Evolutionary conservation across 2,113 vertebrate genomes (phyloP), one percentile per base, ranked within the genome.

Genomic region (Connochaetes taurinus): DNA sequence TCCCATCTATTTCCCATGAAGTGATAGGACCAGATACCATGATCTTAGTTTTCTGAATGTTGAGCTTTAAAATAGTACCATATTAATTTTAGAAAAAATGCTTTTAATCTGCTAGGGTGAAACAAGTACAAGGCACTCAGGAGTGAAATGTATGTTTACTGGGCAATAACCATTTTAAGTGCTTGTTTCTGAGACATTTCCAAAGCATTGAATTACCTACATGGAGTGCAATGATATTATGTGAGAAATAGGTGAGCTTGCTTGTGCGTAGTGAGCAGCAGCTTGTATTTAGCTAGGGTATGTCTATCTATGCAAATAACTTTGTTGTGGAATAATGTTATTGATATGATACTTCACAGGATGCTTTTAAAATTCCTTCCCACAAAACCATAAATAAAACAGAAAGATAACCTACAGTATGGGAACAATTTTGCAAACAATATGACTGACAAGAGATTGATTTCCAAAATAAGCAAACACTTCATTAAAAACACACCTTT

Each of bases 281-380:
- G 45, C 52, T 95, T 98, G 12, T n/a, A 88, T 95, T 98, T 92
- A 92, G 36, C 55, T 97, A 60, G 88, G 93, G 21, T 90, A 45
- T 87, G 55, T 97, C 92, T 74, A 98, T 89, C 96, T 98, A 45
- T 47, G 19, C 52, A 92, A 97, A 78, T 97, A 96, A 96, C 88
- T 94, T 67, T 94, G 33, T 57, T 74, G 27, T 94, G 84, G 50
- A 94, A 92, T 95, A 97, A 87, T 97, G 98, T 97, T 81, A 85
- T 33, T 93, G 82, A 95, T 93, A 25, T 33, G 90, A n/a, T 78
- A 40, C 78, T 0, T 0, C 92, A 71, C 6, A 88, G 52, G 25
- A 86, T 90, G 55, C 17, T 67, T 92, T 94, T 33, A 98, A n/a
- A 97, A 94, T 88, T 86, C 47, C 60, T 86, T 92, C 31, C 29